These are phyloP conservation scores for Argopecten irradians DNA, from an alignment of 1,140 invertebrate genomes.

Conservation along the genomic window DNA sequence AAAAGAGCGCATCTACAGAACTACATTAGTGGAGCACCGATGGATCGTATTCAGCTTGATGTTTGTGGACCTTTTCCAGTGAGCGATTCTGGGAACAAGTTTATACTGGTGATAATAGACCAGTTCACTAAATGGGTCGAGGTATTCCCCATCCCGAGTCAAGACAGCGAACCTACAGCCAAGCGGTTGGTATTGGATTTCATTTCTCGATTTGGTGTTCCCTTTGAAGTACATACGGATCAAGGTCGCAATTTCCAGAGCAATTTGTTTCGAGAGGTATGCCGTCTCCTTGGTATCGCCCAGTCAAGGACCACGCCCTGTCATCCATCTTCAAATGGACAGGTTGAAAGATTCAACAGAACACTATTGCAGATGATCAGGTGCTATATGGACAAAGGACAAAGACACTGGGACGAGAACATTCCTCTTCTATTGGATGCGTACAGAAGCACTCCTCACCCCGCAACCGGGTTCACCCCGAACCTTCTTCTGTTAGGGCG, in stretches of 20 bases:
- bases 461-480: too few species aligned
- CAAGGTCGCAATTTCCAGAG: constrained; percentile 29
- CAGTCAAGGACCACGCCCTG: background rate
- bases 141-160: constrained; percentile 29
- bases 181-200: background rate
- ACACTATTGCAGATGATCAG: background rate
- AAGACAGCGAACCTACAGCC: constrained; percentile 20
- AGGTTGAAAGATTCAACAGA: constrained; percentile 27
- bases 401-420: too few species aligned
- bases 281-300: background rate
- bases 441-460: too few species aligned
- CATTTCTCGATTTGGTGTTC: constrained; percentile 20
- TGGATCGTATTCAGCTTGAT: background rate
- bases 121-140: constrained; percentile 42
- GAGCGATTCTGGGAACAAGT: background rate
- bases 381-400: too few species aligned
- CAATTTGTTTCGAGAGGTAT: background rate
- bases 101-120: constrained; percentile 19
- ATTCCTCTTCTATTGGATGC: too few species aligned
- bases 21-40: background rate
- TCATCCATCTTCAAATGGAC: too few species aligned
- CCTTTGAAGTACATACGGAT: constrained; percentile 28
- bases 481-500: too few species aligned
- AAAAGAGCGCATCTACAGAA: background rate
- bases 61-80: background rate